Base-by-base conservation (phyloP, 2,888 invertebrate species). In the Epinotia demarniana region DNA sequence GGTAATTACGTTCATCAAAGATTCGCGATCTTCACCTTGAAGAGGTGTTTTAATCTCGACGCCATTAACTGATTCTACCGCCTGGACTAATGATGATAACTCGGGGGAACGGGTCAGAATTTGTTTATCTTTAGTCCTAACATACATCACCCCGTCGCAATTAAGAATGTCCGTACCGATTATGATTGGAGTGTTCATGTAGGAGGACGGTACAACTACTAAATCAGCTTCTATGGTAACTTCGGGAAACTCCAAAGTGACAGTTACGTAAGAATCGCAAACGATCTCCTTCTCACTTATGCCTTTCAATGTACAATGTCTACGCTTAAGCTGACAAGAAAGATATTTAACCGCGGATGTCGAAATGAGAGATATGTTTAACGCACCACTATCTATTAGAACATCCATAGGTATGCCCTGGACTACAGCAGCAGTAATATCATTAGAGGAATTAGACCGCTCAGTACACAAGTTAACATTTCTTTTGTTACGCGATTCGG, bases 311-410 rank as follows among this genome's bases (percentile, higher is more conserved):
- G 60, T n/a, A 27, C 74, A 73, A n/a, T 33, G 9, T 3, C 33
- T 66, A 16, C 55, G 53, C 18, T 72, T 74, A 53, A 39, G 72
- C n/a, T 49, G 53, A 39, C 72, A 72, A 4, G 67, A 33, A 11
- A 80, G 43, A 19, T 76, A 58, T 60, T 78, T 79, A 1, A 79
- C 13, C 1, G 76, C 63, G 13, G 46, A 68, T 0, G 69, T 66
- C 0, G 78, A 78, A n/a, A 82, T 79, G 6, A 82, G 55, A 0
- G 80, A 80, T 0, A 79, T 63, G 46, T 77, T 67, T 0, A 73
- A 19, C 1, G 80, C 77, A 8, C 81, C 81, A 49, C 79, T 82
- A 74, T 82, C 81, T 19, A 81, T 81, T 9, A 82, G 64, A 2
- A 80, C 77, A 23, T 81, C 81, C 0, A 78, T 58, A 0, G 81